A percentile compares a stretch with the other conserved stretches of the same genome.
phyloP scores from a whole-genome alignment of 2,888 invertebrate genomes.

The Drosophila merina region DNA sequence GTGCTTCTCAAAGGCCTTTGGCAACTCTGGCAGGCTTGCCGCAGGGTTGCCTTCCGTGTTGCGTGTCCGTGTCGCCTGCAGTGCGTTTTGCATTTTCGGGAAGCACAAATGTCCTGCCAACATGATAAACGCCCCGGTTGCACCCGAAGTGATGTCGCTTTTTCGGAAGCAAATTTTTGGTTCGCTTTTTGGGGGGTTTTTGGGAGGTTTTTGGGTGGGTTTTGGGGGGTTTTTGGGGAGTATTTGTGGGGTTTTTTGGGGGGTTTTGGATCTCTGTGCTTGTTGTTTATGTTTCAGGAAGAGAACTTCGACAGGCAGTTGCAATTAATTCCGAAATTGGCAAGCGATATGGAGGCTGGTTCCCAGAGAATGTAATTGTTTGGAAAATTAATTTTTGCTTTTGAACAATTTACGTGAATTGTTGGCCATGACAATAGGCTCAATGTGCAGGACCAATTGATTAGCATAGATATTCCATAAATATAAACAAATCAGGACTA shows the following conservation, averaged over 20 bases:
- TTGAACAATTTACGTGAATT: constrained; percentile 3
- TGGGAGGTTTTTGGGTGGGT: constrained; percentile 1
- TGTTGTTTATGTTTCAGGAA: constrained; percentile 4
- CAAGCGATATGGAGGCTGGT: constrained; percentile 57
- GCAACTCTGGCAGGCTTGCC: constrained; percentile 25
- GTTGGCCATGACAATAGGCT: not conserved
- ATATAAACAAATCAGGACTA: constrained; percentile 39
- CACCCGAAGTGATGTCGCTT: constrained; percentile 26
- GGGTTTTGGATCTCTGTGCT: constrained; percentile 3
- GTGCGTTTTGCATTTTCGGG: constrained; percentile 62
- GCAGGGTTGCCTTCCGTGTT: constrained; percentile 25
- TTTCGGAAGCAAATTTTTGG: constrained; percentile 24
- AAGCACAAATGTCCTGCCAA: constrained; percentile 40
- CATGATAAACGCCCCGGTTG: constrained; percentile 40
- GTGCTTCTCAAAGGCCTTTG: not conserved
- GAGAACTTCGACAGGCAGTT: constrained; percentile 23
- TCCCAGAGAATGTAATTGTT: constrained; percentile 57
- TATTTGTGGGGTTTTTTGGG: not conserved
- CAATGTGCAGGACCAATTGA: constrained; percentile 32
- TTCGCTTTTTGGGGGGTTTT: too few species aligned
- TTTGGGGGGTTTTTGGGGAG: not conserved
- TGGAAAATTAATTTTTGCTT: constrained; percentile 64
- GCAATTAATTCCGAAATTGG: constrained; percentile 74
- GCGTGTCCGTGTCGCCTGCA: constrained; percentile 34
- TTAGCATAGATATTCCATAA: constrained; percentile 60